Base-by-base conservation (phyloP, 1,140 invertebrate genomes). In the Adoxophyes honmai region DNA sequence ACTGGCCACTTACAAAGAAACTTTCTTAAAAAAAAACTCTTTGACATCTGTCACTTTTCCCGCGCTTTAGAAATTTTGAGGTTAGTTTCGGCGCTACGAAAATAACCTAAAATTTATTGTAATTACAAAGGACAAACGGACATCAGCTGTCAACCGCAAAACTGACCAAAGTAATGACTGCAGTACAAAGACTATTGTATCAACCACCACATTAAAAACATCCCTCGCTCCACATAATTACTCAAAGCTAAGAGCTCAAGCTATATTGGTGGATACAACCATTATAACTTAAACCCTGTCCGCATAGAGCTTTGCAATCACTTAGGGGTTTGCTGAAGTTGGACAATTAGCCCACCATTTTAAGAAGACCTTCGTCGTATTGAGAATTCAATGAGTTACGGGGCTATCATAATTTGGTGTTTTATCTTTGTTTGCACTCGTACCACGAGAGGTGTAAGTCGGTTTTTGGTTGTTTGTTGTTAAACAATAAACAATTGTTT, bases 401-500 rank as follows among this genome's bases (percentile, higher is more conserved):
- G 11, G 21, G 3, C 21, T 18, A 21, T 48, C 8, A 11, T 28
- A 9, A 0, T 7, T 28, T 16, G 39, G 16, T 44, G 9, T 28
- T 48, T 16, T 4, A 11, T 0, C 6, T n/a, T n/a, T n/a, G 42
- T 48, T 33, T 28, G 42, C 5, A 11, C 42, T 16, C 42, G 42
- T 48, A 18, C 42, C 21, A 48, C 16, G 9, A 33, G 11, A 18
- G 39, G 39, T n/a, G 6, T 48, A 33, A 48, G 15, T 48, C 18
- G 42, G 42, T 48, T 48, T 28, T 33, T 16, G n/a, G n/a, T n/a
- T 48, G 42, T 48, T 48, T 48, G 42, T 48, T 48, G n/a, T 48
- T 48, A 48, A 48, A 48, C 42, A 48, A 48, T 48, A 48, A 48
- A 48, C 42, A 48, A 48, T 48, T 48, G 42, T 48, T 48, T 48